Evolutionary conservation across 2,888 invertebrate genomes (phyloP).

Genomic region (Hybos culiciformis): DNA sequence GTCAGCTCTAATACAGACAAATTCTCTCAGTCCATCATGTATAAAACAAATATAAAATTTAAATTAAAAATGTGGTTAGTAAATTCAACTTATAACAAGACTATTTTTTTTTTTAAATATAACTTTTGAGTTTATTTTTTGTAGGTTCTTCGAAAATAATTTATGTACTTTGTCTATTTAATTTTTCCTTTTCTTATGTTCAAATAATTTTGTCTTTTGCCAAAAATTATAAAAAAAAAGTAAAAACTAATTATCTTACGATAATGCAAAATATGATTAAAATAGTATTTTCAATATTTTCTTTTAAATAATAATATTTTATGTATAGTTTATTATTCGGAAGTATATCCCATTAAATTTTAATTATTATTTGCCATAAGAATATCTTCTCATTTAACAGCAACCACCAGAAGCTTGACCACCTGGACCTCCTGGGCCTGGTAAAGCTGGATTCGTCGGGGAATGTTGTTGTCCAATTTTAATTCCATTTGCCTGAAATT

Average conservation of each 20-base stretch:
- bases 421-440: conserved; percentile 67
- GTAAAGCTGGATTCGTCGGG: conserved; percentile 67
- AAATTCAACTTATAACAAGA: no score
- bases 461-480: conserved; percentile 99
- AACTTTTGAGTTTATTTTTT: neutral
- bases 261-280: neutral
- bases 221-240: neutral
- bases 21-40: no score
- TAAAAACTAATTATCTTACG: neutral
- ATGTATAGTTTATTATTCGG: neutral
- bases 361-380: neutral
- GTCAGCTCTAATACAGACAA: no score
- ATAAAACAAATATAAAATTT: no score
- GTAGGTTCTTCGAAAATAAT: neutral
- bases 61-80: no score
- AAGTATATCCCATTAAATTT: neutral
- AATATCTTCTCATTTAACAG: conserved; percentile 46
- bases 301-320: neutral
- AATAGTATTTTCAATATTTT: neutral
- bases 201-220: neutral
- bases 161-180: neutral
- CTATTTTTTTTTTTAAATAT: neutral
- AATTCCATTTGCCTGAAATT: conserved; percentile 89
- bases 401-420: conserved; percentile 71
- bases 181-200: neutral